Evolutionary conservation across 2,113 vertebrate species (phyloP).

Genomic region (Aptenodytes patagonicus): DNA sequence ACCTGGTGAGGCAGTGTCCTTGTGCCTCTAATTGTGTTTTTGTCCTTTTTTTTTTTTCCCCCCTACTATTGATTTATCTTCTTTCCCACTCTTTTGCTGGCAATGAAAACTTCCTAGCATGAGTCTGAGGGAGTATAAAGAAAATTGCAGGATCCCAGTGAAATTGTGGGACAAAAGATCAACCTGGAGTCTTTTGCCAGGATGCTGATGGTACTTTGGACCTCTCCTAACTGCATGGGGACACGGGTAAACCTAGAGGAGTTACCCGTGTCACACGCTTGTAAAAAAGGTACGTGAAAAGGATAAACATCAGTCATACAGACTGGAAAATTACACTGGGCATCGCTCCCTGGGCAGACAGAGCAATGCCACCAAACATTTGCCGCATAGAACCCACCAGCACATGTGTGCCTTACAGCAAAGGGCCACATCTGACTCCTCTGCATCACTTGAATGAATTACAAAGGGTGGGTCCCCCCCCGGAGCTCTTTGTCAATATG

Average conservation of each 20-base stretch:
- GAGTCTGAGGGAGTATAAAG: neutral
- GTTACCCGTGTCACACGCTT: too few species aligned
- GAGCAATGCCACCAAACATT: neutral
- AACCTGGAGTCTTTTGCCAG: neutral
- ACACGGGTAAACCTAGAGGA: neutral
- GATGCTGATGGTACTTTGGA: neutral
- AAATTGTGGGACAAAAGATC: neutral
- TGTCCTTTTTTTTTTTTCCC: neutral
- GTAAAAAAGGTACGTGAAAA: neutral
- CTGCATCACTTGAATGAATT: rapidly evolving
- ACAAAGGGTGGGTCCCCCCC: too few species aligned
- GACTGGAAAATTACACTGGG: neutral
- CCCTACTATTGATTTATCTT: neutral
- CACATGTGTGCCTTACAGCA: rapidly evolving
- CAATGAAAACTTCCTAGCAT: neutral
- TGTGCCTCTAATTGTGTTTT: neutral
- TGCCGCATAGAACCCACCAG: rapidly evolving
- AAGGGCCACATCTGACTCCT: neutral
- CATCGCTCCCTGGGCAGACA: rapidly evolving
- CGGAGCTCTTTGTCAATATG: rapidly evolving
- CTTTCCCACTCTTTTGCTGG: neutral
- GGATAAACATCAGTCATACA: neutral
- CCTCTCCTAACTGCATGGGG: too few species aligned
- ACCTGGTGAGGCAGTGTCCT: neutral
- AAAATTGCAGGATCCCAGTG: neutral